Conservation (phyloP, 2,888 invertebrate species). For the Sceliomorpha sp. region DNA sequence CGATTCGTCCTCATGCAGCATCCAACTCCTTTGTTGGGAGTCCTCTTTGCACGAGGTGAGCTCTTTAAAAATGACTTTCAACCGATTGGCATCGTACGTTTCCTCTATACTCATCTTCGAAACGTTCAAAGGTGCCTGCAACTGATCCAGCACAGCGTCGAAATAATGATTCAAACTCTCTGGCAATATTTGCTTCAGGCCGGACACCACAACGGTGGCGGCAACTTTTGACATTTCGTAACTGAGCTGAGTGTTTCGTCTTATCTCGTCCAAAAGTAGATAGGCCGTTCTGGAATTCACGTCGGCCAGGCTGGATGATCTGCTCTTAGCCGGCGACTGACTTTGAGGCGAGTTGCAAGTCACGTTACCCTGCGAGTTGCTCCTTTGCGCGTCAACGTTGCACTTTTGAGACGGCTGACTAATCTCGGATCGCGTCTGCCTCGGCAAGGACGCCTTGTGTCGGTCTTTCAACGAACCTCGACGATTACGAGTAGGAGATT, state of each 20-base stretch:
- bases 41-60: conserved; percentile 95
- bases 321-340: conserved; percentile 69
- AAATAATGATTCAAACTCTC: conserved; percentile 84
- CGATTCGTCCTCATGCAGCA: conserved; percentile 95
- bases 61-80: conserved; percentile 91
- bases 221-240: conserved; percentile 93
- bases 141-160: conserved; percentile 82
- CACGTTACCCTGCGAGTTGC: conserved; percentile 64
- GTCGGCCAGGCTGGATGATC: conserved; percentile 66
- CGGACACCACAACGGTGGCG: conserved; percentile 87
- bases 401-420: conserved; percentile 27
- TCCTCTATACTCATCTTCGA: conserved; percentile 87
- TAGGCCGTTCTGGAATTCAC: conserved; percentile 83
- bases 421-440: conserved; percentile 69
- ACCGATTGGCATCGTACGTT: conserved; percentile 90
- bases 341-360: conserved; percentile 61
- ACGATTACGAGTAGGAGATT: conserved; percentile 34
- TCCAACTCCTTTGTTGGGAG: conserved; percentile 97
- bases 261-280: conserved; percentile 89
- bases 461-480: conserved; percentile 57
- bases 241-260: conserved; percentile 91
- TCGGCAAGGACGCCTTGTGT: conserved; percentile 61
- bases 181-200: conserved; percentile 83
- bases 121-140: conserved; percentile 83
- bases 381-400: conserved; percentile 63